Conservation (phyloP, 2,888 invertebrate species). For the Agrypnus murinus region DNA sequence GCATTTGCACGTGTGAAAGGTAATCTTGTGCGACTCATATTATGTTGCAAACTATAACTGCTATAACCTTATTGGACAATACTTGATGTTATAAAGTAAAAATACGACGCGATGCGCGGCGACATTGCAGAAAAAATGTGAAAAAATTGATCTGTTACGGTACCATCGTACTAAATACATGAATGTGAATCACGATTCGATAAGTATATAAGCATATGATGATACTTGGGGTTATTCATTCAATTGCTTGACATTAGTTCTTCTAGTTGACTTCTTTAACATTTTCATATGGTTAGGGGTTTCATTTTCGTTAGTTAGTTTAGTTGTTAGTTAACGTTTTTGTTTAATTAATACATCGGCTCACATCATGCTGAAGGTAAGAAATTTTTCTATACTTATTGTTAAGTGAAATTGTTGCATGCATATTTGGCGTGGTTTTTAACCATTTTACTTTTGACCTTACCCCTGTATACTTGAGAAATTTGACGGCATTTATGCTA, state of each 20-base stretch:
- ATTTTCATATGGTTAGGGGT: constrained; percentile 15
- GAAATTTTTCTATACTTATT: constrained; percentile 17
- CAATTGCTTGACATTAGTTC: constrained; percentile 59
- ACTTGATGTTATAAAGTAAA: constrained; percentile 60
- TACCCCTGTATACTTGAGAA: too few relatives aligned
- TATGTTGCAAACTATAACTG: constrained; percentile 13
- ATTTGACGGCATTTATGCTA: too few relatives aligned
- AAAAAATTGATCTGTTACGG: constrained; percentile 65
- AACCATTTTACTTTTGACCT: too few relatives aligned
- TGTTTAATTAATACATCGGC: background rate
- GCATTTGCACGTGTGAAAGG: constrained; percentile 65
- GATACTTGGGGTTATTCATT: constrained; percentile 64
- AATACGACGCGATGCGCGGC: constrained; percentile 61
- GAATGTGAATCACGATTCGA: constrained; percentile 69
- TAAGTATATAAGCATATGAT: constrained; percentile 67
- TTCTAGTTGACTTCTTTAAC: constrained; percentile 21
- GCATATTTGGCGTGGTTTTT: too few relatives aligned
- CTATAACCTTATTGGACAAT: constrained; percentile 51
- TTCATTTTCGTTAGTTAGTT: constrained; percentile 9
- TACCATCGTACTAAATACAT: constrained; percentile 67
- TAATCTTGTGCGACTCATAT: constrained; percentile 58
- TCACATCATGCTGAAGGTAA: constrained; percentile 34
- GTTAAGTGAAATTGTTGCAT: too few relatives aligned
- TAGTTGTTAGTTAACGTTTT: background rate
- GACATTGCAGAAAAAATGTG: constrained; percentile 59